Percentiles rank a stretch among this genome's conserved stretches.
Evolutionary conservation across 2,113 vertebrate genomes (phyloP).

Genomic region (Thryonomys swinderianus): DNA sequence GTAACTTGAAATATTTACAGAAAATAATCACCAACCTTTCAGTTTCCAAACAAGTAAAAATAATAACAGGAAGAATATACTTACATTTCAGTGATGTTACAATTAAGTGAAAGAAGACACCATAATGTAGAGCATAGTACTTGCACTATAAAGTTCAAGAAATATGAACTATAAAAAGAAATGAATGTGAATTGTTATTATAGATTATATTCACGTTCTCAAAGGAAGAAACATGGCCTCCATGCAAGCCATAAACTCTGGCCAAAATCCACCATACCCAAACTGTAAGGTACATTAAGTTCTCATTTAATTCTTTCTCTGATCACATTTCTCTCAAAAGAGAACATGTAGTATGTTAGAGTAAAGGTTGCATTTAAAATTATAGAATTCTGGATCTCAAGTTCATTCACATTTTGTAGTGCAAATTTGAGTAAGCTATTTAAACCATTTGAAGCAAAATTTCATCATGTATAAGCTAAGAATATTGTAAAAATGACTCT

Average conservation of each 20-base stretch:
- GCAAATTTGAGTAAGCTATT: neutral
- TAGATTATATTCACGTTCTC: neutral
- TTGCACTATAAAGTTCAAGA: neutral
- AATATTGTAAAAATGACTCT: neutral
- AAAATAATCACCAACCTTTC: neutral
- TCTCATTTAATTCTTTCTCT: neutral
- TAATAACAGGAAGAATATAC: too few relatives aligned
- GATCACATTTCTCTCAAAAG: neutral
- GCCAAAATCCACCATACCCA: neutral
- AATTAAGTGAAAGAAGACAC: neutral
- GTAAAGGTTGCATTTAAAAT: neutral
- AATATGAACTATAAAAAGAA: neutral
- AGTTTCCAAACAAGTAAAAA: neutral
- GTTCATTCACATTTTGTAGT: neutral
- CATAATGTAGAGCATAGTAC: neutral
- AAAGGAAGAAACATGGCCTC: too few relatives aligned
- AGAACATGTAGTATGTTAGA: neutral
- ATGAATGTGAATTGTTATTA: neutral
- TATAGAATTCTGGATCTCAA: neutral
- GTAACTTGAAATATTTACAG: neutral
- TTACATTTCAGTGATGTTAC: neutral
- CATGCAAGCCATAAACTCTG: neutral
- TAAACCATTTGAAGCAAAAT: neutral
- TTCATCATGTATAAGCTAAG: neutral
- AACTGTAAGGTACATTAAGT: neutral